Conservation (phyloP, 2,888 invertebrate genomes). For the Drosophila neonasuta region DNA sequence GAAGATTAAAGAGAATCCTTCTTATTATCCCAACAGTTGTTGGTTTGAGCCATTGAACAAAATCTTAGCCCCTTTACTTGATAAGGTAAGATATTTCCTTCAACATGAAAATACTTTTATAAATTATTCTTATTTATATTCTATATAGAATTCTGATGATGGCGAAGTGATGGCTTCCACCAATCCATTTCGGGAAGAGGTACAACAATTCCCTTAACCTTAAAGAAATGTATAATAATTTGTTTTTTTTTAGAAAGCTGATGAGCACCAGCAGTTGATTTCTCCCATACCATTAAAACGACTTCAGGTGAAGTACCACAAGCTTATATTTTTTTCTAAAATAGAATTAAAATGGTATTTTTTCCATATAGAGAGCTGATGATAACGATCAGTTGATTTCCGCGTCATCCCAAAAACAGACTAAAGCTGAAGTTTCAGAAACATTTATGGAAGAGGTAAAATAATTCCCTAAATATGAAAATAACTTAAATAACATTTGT, state of each 20-base stretch:
- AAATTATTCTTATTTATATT: too few relatives aligned
- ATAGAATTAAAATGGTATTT: too few relatives aligned
- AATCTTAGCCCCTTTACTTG: slow-evolving; percentile 50
- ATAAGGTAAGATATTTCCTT: slow-evolving; percentile 46
- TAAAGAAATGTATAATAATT: not conserved
- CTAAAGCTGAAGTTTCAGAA: not conserved
- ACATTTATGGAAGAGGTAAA: not conserved
- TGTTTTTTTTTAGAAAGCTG: not conserved
- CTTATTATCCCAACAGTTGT: slow-evolving; percentile 52
- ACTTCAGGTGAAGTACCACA: slow-evolving; percentile 1
- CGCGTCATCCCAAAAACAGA: too few relatives aligned
- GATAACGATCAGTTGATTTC: too few relatives aligned
- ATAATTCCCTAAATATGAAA: not conserved
- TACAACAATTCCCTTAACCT: not conserved
- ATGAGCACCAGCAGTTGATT: not conserved
- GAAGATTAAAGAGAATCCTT: slow-evolving; percentile 47
- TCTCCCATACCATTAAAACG: not conserved
- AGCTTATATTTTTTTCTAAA: too few relatives aligned
- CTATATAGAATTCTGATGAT: not conserved
- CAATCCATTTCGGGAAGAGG: not conserved
- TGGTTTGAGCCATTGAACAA: slow-evolving; percentile 61
- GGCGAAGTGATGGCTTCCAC: not conserved
- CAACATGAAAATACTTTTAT: too few relatives aligned
- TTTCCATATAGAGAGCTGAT: too few relatives aligned
- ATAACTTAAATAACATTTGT: too few relatives aligned